Evolutionary conservation across 2,797 vertebrate species (phyloP), one percentile per base, ranked within the genome.

Genomic region (Syndactyla subalaris): DNA sequence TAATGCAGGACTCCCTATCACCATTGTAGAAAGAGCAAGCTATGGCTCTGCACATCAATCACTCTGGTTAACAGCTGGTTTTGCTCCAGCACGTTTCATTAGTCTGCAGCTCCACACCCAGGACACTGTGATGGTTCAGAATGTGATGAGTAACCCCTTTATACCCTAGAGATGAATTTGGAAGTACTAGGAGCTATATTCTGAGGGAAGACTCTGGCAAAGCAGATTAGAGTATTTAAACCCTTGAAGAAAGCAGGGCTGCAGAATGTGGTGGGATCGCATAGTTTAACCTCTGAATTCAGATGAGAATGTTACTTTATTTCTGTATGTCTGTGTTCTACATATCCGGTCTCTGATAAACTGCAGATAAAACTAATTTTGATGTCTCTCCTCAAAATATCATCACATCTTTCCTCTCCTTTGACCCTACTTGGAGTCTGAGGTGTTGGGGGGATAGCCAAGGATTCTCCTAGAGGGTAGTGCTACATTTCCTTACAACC

Each of bases 41-140:
- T 49, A 10, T 4, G 12, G 57, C 2, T 0, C 54, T 39, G n/a
- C 36, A 8, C 19, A 26, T 58, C 49, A 10, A 1, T 36, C 16
- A 6, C 30, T 67, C 27, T 36, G 2, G 46, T 63, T 39, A 48
- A 61, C 14, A 49, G 34, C 14, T 81, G 72, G 8, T 38, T 59
- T 61, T 75, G 23, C 34, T 80, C 34, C 30, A 46, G 5, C 26
- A 10, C 26, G 5, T 61, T 66, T 54, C 29, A 61, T 32, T 73
- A n/a, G 79, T 23, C 41, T 41, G 18, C n/a, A 38, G 11, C 34
- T 48, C 52, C 66, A 39, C 49, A 63, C 13, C 8, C 7, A 27
- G 43, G 34, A 12, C 72, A 59, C 55, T 5, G 52, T n/a, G 36
- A 43, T 7, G 14, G 43, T 55, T 75, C 55, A 27, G 19, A 29